Base-by-base conservation (phyloP, 2,797 vertebrate genomes). In the Silurus lanzhouensis region DNA sequence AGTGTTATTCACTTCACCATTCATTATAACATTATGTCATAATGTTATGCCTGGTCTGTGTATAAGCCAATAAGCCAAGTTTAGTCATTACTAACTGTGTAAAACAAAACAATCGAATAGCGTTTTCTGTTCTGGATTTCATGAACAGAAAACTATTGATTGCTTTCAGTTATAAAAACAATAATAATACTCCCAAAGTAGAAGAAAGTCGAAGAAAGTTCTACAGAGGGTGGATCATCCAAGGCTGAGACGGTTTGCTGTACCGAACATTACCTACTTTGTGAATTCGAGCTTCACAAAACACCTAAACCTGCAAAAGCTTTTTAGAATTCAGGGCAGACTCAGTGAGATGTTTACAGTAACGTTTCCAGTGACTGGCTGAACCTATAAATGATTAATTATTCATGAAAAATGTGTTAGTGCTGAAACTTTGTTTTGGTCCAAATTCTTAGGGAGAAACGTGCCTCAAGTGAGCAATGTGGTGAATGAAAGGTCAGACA, bases 401-500 rank as follows among this genome's bases (percentile, higher is more conserved):
- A 48, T 64, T 64, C 12, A 60, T 58, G 13, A 55, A 15, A 27
- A 25, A 25, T n/a, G 13, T n/a, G 14, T 75, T 27, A n/a, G 6
- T 13, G 10, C 14, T 46, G 38, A 60, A 79, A 25, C 12, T 79
- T 15, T 46, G 58, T 25, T 17, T 10, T 17, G 57, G 22, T n/a
- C 13, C 6, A 15, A 38, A 79, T 14, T 44, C 77, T 7, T 38
- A 10, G 48, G 17, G 20, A 61, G 76, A 61, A 44, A n/a, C 17
- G 3, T 64, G 77, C 31, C 22, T 81, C n/a, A n/a, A 66, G 57
- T 83, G 15, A 82, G 80, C 25, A 38, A 8, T 57, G 48, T 58
- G 20, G 22, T 57, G 25, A 60, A 83, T 22, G 27, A 57, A 80
- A 66, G 78, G 25, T 63, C 58, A 71, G 81, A 31, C 9, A 79